Evolutionary conservation across 2,888 invertebrate species (phyloP).

Genomic region (Campaea margaritaria): DNA sequence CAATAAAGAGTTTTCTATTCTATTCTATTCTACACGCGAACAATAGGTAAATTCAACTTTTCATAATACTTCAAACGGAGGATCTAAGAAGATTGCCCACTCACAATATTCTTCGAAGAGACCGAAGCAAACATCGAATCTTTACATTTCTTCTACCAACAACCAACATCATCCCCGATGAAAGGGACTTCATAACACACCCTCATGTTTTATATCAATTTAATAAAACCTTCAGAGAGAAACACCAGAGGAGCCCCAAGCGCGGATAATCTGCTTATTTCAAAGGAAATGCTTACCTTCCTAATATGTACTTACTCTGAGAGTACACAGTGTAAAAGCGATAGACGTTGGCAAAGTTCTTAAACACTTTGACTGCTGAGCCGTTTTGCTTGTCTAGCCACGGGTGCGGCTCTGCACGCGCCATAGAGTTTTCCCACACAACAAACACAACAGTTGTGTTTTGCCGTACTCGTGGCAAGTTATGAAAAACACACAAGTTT

Average conservation of each 20-base stretch:
- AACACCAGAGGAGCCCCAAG: slow-evolving; percentile 25
- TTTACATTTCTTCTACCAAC: slow-evolving; percentile 16
- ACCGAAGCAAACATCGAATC: slow-evolving; percentile 12
- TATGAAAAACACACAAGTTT: too few species aligned
- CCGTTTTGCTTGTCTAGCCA: too few species aligned
- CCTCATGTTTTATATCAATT: slow-evolving; percentile 26
- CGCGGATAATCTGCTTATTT: slow-evolving; percentile 30
- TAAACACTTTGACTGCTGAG: too few species aligned
- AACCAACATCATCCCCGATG: neutral
- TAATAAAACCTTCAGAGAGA: slow-evolving; percentile 24
- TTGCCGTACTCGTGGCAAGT: too few species aligned
- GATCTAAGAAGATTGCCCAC: slow-evolving; percentile 1
- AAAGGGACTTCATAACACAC: slow-evolving; percentile 1
- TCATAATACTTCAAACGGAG: too few species aligned
- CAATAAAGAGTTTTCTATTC: too few species aligned
- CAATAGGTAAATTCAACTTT: too few species aligned
- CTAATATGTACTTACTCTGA: slow-evolving; percentile 14
- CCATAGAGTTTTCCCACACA: too few species aligned
- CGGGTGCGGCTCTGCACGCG: too few species aligned
- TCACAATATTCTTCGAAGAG: slow-evolving; percentile 9
- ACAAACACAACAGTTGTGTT: too few species aligned
- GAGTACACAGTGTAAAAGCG: neutral
- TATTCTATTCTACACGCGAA: too few species aligned
- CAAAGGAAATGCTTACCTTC: slow-evolving; percentile 24
- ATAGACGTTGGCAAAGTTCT: too few species aligned